These are phyloP conservation scores for Periplaneta americana DNA, from an alignment of 1,140 invertebrate species.

Conservation along the genomic window DNA sequence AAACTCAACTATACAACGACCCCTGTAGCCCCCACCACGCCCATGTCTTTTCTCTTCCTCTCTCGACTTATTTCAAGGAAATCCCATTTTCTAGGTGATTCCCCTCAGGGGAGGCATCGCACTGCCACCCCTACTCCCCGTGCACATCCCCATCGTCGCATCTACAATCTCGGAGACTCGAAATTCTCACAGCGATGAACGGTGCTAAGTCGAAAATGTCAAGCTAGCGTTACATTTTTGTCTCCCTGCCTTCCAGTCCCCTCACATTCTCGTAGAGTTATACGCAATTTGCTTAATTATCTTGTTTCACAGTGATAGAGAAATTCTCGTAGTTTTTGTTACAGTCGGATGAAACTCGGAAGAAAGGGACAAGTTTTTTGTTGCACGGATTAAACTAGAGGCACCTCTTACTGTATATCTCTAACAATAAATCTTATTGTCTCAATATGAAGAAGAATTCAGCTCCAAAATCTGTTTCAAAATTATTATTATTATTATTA, in stretches of 20 bases:
- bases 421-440: too few relatives aligned
- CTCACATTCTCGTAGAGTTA: neutral
- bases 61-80: neutral
- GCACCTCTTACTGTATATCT: too few relatives aligned
- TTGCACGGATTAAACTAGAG: neutral
- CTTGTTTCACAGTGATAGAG: neutral
- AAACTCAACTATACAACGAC: neutral
- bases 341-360: neutral
- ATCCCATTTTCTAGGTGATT: slow-evolving; percentile 5
- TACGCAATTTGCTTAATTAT: neutral
- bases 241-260: too few relatives aligned
- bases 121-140: neutral
- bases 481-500: too few relatives aligned
- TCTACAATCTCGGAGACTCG: neutral
- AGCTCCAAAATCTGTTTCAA: too few relatives aligned
- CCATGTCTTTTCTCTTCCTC: neutral
- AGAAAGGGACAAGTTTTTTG: neutral
- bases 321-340: too few relatives aligned
- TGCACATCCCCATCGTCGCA: neutral
- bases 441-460: too few relatives aligned
- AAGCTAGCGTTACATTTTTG: neutral
- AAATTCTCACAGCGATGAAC: neutral
- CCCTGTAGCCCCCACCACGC: too few relatives aligned
- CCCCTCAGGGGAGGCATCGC: neutral
- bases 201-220: neutral